Evolutionary conservation across 2,113 vertebrate genomes (phyloP).

Genomic region (Microcebus ravelobensis): DNA sequence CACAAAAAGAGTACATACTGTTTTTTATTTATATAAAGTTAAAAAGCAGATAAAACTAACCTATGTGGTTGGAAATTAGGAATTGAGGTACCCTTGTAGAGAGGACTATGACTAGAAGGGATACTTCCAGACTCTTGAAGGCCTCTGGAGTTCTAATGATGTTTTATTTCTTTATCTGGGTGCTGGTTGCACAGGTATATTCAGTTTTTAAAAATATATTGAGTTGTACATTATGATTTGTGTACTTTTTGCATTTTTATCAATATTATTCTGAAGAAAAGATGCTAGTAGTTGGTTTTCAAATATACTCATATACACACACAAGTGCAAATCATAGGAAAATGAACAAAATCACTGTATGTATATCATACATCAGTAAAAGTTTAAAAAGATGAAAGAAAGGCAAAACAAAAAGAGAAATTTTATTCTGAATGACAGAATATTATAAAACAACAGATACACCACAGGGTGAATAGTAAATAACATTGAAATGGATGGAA

Average conservation of each 20-base stretch:
- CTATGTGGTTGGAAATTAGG: neutral
- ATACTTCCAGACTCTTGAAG: neutral
- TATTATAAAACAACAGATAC: neutral
- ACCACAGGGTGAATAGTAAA: neutral
- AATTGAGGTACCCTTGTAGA: neutral
- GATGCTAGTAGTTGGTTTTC: too few species aligned
- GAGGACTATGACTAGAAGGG: neutral
- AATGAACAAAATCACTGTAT: too few species aligned
- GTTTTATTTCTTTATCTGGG: neutral
- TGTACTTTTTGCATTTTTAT: neutral
- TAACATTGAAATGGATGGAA: neutral
- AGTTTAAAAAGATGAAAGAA: neutral
- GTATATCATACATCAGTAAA: neutral
- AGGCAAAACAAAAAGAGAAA: neutral
- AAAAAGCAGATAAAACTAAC: slow-evolving; percentile 19
- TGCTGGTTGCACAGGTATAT: neutral
- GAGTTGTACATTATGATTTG: neutral
- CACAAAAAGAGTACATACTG: neutral
- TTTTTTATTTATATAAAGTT: neutral
- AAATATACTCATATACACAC: too few species aligned
- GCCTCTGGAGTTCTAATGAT: neutral
- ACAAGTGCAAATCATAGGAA: too few species aligned
- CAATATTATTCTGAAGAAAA: too few species aligned
- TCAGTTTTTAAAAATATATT: neutral
- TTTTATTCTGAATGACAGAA: neutral